These are phyloP conservation scores for Caerostris extrusa DNA, from an alignment of 1,140 invertebrate genomes.

Conservation along the genomic window DNA sequence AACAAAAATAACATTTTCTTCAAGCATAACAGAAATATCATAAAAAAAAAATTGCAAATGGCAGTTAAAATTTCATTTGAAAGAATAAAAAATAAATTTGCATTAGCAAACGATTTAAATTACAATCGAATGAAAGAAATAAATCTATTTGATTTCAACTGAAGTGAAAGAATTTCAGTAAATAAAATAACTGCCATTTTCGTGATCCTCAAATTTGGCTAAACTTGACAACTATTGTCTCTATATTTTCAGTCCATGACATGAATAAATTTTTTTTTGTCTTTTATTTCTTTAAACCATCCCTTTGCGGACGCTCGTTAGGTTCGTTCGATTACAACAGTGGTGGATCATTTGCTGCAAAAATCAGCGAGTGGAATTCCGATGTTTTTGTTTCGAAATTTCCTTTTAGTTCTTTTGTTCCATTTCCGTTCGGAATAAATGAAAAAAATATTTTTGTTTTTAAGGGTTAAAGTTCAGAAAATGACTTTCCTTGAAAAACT, in stretches of 20 bases:
- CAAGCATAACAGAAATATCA: no score
- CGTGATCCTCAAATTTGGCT: no score
- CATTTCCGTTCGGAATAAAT: neutral
- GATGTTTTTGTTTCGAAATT: conserved; percentile 37
- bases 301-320: conserved; percentile 14
- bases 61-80: no score
- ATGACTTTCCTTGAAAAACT: conserved; percentile 2
- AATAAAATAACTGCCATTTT: no score
- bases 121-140: no score
- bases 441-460: neutral
- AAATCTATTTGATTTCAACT: no score
- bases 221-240: neutral
- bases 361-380: conserved; percentile 60
- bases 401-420: conserved; percentile 51
- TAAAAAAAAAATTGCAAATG: no score
- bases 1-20: no score
- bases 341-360: neutral
- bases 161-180: no score
- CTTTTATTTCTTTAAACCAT: conserved; percentile 12
- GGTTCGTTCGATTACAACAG: conserved; percentile 54
- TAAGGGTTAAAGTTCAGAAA: conserved; percentile 58
- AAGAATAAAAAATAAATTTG: no score
- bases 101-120: no score
- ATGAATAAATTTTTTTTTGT: neutral
- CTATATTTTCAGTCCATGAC: conserved; percentile 3